Base-by-base conservation (phyloP, 2,888 invertebrate species). In the Tridacna crocea region DNA sequence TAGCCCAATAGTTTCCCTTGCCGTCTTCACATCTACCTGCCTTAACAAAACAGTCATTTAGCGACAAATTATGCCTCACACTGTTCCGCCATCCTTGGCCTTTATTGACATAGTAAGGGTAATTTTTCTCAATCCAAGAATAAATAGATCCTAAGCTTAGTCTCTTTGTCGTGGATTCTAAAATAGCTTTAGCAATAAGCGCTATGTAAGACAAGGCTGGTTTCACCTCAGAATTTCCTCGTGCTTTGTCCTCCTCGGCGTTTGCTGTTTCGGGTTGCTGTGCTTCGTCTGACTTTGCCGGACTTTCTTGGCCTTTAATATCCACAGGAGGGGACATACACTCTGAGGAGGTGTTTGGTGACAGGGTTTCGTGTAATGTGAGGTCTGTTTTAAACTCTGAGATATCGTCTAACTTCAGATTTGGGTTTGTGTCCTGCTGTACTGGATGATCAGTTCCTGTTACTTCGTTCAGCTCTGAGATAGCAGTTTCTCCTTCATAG, bases 21-120 rank as follows among this genome's bases (percentile, higher is more conserved):
- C 93, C 93, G 70, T 92, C 92, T 75, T 93, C 93, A 74, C 92
- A 91, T 15, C 92, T 80, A 0, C 93, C 93, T 0, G 92, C 92
- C 78, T 93, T 92, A 60, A 93, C 91, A 84, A 93, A 92, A 80
- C 94, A 94, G 82, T 94, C 94, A 77, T 94, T 94, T 55, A 94
- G 87, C 46, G 93, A 93, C 47, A 94, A 87, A 80, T 94, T 94
- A 88, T 94, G 94, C 0, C 94, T 88, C 0, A 94, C 93, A 77
- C 93, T 93, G 85, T 94, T 94, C 65, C 94, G 85, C 94, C 94
- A 94, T 4, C 93, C 93, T 60, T 92, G 92, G 17, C 93, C 93
- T 61, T 91, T 89, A 85, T 92, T 93, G 65, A 90, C 88, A 82
- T 92, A 94, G 84, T 91, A 94, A 0, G 94, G 92, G 81, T 91